Conservation (phyloP, 2,888 invertebrate species). For the Ecliptopera silaceata region DNA sequence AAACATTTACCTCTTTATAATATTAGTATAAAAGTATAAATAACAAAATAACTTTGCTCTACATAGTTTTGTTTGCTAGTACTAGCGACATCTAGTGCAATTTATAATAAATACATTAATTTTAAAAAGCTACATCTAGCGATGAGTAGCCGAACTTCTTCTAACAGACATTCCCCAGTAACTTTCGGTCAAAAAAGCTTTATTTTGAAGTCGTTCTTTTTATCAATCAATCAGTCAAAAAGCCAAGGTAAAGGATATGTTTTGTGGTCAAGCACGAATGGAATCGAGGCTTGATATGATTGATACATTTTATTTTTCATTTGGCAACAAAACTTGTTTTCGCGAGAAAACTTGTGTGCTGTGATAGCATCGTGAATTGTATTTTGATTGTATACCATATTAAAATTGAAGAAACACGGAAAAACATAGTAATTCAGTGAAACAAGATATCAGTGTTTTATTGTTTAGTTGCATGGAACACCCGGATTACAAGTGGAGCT, state of each 20-base stretch:
- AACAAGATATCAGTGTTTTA: slow-evolving; percentile 37
- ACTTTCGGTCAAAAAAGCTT: too few species aligned
- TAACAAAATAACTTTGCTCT: too few species aligned
- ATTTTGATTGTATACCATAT: slow-evolving; percentile 61
- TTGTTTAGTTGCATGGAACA: slow-evolving; percentile 50
- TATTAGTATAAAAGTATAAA: too few species aligned
- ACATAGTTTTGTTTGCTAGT: background rate
- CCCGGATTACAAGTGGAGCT: slow-evolving; percentile 77
- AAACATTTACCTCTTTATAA: too few species aligned
- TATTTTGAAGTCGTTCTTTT: too few species aligned
- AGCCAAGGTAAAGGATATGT: too few species aligned
- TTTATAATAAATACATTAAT: background rate
- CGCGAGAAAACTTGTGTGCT: slow-evolving; percentile 62
- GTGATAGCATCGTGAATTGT: slow-evolving; percentile 69
- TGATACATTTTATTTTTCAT: background rate
- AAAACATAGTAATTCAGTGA: slow-evolving; percentile 43
- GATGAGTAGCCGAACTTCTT: slow-evolving; percentile 12
- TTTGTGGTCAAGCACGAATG: background rate
- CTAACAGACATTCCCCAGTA: background rate
- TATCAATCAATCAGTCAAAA: background rate
- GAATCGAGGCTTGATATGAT: background rate
- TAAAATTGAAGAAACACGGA: slow-evolving; percentile 55
- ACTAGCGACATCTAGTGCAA: slow-evolving; percentile 7
- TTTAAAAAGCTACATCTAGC: slow-evolving; percentile 20
- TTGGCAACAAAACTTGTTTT: slow-evolving; percentile 74